A percentile compares a stretch with the other conserved stretches of the same genome.
phyloP scores from a whole-genome alignment of 23 tunicate species.

The Ascidia mentula region DNA sequence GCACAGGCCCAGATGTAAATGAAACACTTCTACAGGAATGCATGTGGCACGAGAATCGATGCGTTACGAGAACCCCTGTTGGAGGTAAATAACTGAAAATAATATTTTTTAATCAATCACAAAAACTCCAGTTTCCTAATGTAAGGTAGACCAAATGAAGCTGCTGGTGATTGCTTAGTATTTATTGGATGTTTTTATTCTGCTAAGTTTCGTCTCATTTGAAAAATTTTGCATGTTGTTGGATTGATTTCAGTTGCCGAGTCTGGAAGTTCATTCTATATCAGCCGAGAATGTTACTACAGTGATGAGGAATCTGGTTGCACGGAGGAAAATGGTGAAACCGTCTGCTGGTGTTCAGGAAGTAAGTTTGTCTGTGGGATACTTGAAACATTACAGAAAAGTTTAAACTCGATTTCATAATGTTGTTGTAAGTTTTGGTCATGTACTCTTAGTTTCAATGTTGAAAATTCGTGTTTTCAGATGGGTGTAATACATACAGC shows the following conservation, averaged over 20 bases:
- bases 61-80: too few relatives aligned
- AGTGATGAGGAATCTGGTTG: background rate
- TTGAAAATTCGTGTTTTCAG: background rate
- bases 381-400: too few relatives aligned
- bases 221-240: too few relatives aligned
- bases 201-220: too few relatives aligned
- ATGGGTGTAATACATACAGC: background rate
- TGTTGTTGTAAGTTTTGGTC: too few relatives aligned
- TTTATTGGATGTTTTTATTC: too few relatives aligned
- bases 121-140: too few relatives aligned
- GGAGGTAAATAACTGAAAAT: too few relatives aligned
- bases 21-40: background rate
- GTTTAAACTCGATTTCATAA: too few relatives aligned
- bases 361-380: background rate
- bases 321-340: background rate
- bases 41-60: background rate
- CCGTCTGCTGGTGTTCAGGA: background rate
- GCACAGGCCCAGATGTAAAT: background rate
- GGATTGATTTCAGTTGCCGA: background rate
- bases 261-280: background rate
- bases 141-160: too few relatives aligned
- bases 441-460: background rate
- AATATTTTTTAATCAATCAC: too few relatives aligned
- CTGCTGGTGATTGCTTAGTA: too few relatives aligned
- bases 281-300: background rate